Evolutionary conservation across 2,797 vertebrate genomes (phyloP).

Genomic region (Heteromormyrus szaboi): DNA sequence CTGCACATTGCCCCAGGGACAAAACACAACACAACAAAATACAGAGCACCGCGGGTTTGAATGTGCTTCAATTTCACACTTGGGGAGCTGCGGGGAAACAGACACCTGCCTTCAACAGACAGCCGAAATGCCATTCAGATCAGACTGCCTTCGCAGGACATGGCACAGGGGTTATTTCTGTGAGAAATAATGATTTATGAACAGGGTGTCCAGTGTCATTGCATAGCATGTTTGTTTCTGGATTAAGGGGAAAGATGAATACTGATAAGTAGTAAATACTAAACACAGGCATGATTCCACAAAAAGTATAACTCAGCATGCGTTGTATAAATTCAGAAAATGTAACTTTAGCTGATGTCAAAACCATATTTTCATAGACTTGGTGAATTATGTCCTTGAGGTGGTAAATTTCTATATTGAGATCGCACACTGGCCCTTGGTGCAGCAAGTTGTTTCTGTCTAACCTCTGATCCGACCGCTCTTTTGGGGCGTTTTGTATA

Average conservation of each 20-base stretch:
- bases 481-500: background rate
- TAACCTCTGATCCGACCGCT: background rate
- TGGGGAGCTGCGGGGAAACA: background rate
- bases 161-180: background rate
- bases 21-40: background rate
- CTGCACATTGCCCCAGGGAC: background rate
- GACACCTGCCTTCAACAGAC: background rate
- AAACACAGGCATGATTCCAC: background rate
- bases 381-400: background rate
- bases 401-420: background rate
- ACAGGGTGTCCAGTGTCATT: background rate
- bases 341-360: background rate
- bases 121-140: background rate
- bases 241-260: background rate
- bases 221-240: background rate
- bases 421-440: background rate
- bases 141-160: background rate
- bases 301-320: background rate
- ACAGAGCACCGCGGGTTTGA: background rate
- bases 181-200: background rate
- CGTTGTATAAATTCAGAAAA: background rate
- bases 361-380: background rate
- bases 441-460: background rate
- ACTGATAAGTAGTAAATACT: background rate
- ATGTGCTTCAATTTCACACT: conserved; percentile 1